Conservation (phyloP, 2,797 vertebrate species). For the Sebastes ruberrimus region DNA sequence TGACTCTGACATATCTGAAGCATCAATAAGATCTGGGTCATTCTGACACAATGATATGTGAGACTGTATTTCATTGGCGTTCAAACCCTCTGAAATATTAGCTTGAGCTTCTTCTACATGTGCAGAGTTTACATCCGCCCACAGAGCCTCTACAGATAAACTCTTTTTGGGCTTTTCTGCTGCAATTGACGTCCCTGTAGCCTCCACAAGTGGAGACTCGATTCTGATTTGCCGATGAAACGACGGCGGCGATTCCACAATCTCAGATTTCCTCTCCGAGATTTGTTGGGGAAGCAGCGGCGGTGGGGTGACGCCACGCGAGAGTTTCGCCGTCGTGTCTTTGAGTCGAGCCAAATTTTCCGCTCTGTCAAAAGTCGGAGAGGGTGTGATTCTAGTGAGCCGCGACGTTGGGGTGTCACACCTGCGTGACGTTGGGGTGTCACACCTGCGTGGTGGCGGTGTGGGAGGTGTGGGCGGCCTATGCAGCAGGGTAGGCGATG, state of each 20-base stretch:
- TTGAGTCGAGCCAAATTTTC: slow-evolving; percentile 89
- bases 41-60: slow-evolving; percentile 12
- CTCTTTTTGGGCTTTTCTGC: slow-evolving; percentile 15
- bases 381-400: slow-evolving; percentile 79
- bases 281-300: slow-evolving; percentile 71
- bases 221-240: slow-evolving; percentile 89
- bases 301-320: slow-evolving; percentile 79
- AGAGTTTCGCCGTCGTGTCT: slow-evolving; percentile 88
- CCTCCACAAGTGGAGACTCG: slow-evolving; percentile 67
- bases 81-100: slow-evolving; percentile 17
- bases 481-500: slow-evolving; percentile 75
- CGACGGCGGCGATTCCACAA: slow-evolving; percentile 86
- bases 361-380: slow-evolving; percentile 83
- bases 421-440: slow-evolving; percentile 77
- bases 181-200: slow-evolving; percentile 6
- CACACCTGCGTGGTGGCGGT: slow-evolving; percentile 75
- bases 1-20: slow-evolving; percentile 67
- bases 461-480: slow-evolving; percentile 79
- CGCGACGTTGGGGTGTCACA: slow-evolving; percentile 79
- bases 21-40: slow-evolving; percentile 40
- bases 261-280: slow-evolving; percentile 86
- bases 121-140: slow-evolving; percentile 3
- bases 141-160: slow-evolving; percentile 25
- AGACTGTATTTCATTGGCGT: slow-evolving; percentile 30
- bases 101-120: slow-evolving; percentile 12